Percentiles rank a stretch among this genome's conserved stretches.
Evolutionary conservation across 2,797 vertebrate species (phyloP).

Genomic region (Poecilia velifera): DNA sequence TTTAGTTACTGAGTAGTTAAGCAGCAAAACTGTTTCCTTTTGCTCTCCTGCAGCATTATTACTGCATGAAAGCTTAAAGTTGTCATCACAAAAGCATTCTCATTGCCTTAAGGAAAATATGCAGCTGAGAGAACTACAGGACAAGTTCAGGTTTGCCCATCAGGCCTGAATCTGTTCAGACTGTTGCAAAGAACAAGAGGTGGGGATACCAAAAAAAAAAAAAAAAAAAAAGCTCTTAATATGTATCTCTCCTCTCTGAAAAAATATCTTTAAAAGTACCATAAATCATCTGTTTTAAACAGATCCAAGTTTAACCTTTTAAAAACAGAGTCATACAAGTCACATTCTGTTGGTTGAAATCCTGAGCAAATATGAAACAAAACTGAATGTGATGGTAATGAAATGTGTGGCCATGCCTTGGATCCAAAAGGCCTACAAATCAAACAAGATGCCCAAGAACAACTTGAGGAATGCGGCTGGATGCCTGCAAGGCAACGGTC

Average conservation of each 20-base stretch:
- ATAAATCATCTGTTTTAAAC: not conserved
- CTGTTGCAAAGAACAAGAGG: slow-evolving; percentile 28
- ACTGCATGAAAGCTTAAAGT: slow-evolving; percentile 13
- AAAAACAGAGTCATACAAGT: no score
- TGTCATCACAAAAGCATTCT: slow-evolving; percentile 9
- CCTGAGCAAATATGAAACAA: not conserved
- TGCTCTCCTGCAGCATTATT: slow-evolving; percentile 1
- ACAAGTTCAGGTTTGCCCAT: slow-evolving; percentile 60
- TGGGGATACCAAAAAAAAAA: slow-evolving; percentile 2
- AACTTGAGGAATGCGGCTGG: not conserved
- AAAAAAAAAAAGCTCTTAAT: slow-evolving; percentile 25
- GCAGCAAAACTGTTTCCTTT: not conserved
- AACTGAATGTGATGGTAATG: not conserved
- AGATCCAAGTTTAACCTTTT: not conserved
- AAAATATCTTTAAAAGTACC: slow-evolving; percentile 14
- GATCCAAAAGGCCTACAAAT: not conserved
- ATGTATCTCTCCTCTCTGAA: slow-evolving; percentile 29
- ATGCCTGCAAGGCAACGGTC: not conserved
- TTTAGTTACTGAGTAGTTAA: slow-evolving; percentile 5
- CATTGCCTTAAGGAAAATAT: slow-evolving; percentile 55
- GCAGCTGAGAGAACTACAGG: slow-evolving; percentile 34
- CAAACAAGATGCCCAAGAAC: not conserved
- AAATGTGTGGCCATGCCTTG: not conserved
- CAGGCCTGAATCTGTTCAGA: slow-evolving; percentile 55
- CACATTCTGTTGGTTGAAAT: not conserved